These are phyloP conservation scores for Leptobrachium ailaonicum DNA, from an alignment of 2,113 vertebrate species.

Conservation along the genomic window DNA sequence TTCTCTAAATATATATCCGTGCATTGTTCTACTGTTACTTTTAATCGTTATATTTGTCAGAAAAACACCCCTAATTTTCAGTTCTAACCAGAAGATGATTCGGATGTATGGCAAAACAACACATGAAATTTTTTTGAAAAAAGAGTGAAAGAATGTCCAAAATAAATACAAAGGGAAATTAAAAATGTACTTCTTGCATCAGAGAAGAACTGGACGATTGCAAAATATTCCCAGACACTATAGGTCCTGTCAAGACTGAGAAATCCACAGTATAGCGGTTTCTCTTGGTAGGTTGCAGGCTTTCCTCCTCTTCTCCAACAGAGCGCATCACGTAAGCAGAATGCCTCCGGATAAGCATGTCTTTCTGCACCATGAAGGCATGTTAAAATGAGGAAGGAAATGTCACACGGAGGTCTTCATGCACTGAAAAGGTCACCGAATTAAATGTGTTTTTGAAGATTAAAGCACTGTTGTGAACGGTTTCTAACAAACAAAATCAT, in stretches of 20 bases:
- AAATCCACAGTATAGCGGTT: conserved; percentile 89
- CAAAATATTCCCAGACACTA: conserved; percentile 69
- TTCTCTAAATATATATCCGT: too few relatives aligned
- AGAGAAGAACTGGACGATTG: conserved; percentile 67
- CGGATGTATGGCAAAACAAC: conserved; percentile 61
- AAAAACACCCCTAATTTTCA: too few relatives aligned
- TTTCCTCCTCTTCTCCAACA: conserved; percentile 71
- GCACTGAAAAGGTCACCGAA: too few relatives aligned
- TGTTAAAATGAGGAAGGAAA: conserved; percentile 68
- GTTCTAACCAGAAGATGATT: conserved; percentile 41
- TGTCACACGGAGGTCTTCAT: conserved; percentile 42
- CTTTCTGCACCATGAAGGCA: conserved; percentile 73
- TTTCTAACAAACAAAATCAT: too few relatives aligned
- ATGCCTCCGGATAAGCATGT: conserved; percentile 80
- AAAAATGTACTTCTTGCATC: conserved; percentile 66
- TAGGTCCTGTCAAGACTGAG: conserved; percentile 78
- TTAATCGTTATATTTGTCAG: too few relatives aligned
- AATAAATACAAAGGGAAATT: conserved; percentile 32
- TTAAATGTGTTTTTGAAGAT: too few relatives aligned
- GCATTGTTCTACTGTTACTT: too few relatives aligned
- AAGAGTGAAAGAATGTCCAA: conserved; percentile 31
- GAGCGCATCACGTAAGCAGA: conserved; percentile 73
- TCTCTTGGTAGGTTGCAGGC: conserved; percentile 64
- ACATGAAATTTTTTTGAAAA: conserved; percentile 61
- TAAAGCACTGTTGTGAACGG: too few relatives aligned